These are phyloP conservation scores for Eristalis pertinax DNA, from an alignment of 2,888 invertebrate species.

Conservation along the genomic window DNA sequence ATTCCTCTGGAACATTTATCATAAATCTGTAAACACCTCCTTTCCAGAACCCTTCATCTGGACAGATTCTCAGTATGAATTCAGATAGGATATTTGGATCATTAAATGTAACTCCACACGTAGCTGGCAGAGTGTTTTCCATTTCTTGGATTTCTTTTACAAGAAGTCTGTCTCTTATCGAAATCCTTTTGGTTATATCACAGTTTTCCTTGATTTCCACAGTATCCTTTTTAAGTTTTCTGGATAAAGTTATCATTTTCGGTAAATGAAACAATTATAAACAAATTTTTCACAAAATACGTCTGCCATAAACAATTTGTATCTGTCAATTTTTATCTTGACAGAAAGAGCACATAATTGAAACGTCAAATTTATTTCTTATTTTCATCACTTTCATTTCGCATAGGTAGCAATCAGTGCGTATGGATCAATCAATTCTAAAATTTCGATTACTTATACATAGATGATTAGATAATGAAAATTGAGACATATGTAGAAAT, in stretches of 20 bases:
- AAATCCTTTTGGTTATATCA: constrained; percentile 81
- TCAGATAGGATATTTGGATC: constrained; percentile 92
- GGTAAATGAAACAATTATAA: constrained; percentile 23
- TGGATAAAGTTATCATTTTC: constrained; percentile 65
- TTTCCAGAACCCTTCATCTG: constrained; percentile 94
- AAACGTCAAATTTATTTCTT: background rate
- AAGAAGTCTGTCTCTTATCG: constrained; percentile 84
- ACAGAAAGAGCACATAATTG: background rate
- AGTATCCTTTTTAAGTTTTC: constrained; percentile 65
- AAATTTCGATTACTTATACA: background rate
- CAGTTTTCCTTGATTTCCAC: constrained; percentile 55
- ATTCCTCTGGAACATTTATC: constrained; percentile 94
- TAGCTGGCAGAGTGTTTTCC: constrained; percentile 90
- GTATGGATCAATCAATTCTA: background rate
- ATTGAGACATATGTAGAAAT: too few relatives aligned
- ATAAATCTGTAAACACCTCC: constrained; percentile 94
- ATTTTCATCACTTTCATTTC: too few relatives aligned
- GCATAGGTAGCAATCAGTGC: background rate
- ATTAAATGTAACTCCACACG: constrained; percentile 90
- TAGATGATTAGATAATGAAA: too few relatives aligned
- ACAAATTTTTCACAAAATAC: constrained; percentile 25
- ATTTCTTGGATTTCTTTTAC: constrained; percentile 91
- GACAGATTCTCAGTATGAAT: constrained; percentile 89
- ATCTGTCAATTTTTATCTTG: background rate
- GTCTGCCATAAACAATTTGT: constrained; percentile 1